Percentiles rank a stretch among this genome's conserved stretches.
Evolutionary conservation across 1,140 invertebrate species (phyloP).

Genomic region (Lysiphlebus fabarum): DNA sequence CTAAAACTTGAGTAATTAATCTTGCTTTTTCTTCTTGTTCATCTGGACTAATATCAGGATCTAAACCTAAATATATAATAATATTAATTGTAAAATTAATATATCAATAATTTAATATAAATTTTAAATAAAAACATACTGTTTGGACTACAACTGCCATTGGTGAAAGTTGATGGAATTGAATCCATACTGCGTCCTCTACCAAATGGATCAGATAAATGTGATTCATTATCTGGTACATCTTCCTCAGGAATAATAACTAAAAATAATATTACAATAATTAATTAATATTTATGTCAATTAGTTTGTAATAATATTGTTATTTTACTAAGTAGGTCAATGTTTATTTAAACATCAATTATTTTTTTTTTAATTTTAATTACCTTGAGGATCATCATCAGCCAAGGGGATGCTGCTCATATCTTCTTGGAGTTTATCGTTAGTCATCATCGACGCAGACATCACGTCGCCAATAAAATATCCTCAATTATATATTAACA

Average conservation of each 20-base stretch:
- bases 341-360: not conserved
- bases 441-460: constrained; percentile 52
- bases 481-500: no score
- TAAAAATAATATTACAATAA: constrained; percentile 42
- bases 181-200: constrained; percentile 84
- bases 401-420: constrained; percentile 79
- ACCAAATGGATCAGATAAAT: constrained; percentile 62
- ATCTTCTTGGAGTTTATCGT: constrained; percentile 71
- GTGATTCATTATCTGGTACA: constrained; percentile 54
- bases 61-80: constrained; percentile 73
- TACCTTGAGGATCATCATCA: constrained; percentile 86
- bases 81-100: no score
- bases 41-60: constrained; percentile 83
- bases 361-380: constrained; percentile 3
- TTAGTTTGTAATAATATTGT: no score
- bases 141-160: constrained; percentile 80
- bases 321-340: not conserved
- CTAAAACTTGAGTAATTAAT: constrained; percentile 94
- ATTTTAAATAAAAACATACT: constrained; percentile 48
- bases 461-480: constrained; percentile 25
- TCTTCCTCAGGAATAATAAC: constrained; percentile 80
- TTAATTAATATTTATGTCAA: no score
- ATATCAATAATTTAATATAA: not conserved
- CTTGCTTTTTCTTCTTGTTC: constrained; percentile 97
- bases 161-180: constrained; percentile 83